These are phyloP conservation scores for Latheticus oryzae DNA, from an alignment of 2,888 invertebrate genomes.

Conservation along the genomic window DNA sequence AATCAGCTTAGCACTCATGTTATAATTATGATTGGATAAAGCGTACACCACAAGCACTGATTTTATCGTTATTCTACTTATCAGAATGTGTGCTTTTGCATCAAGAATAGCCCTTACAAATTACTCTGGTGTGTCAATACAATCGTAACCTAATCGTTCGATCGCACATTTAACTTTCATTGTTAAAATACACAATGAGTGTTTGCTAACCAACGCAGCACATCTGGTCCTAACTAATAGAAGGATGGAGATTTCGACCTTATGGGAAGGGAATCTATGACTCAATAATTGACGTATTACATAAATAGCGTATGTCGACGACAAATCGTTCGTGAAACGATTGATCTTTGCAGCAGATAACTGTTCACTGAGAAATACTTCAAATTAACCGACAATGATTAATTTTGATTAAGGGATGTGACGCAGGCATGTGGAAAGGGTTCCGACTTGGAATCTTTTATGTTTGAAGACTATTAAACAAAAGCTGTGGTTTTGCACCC, in stretches of 20 bases:
- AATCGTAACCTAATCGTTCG: conserved; percentile 64
- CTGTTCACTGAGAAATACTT: conserved; percentile 57
- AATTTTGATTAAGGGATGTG: too few relatives aligned
- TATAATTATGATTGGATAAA: conserved; percentile 55
- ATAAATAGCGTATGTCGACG: conserved; percentile 61
- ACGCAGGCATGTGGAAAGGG: too few relatives aligned
- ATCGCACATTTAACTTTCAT: conserved; percentile 66
- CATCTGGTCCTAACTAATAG: conserved; percentile 61
- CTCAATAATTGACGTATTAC: conserved; percentile 60
- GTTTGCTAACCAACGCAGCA: conserved; percentile 63
- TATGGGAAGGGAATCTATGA: conserved; percentile 48
- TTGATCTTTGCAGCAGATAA: conserved; percentile 61
- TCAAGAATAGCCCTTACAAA: conserved; percentile 62
- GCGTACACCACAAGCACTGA: conserved; percentile 57
- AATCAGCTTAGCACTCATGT: conserved; percentile 58
- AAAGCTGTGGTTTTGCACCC: too few relatives aligned
- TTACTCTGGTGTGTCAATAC: conserved; percentile 64
- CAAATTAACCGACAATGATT: conserved; percentile 26
- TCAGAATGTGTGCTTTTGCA: conserved; percentile 45
- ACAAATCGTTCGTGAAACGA: conserved; percentile 63
- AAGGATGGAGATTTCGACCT: conserved; percentile 47
- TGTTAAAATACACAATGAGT: conserved; percentile 63
- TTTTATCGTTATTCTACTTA: conserved; percentile 57
- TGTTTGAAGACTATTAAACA: too few relatives aligned
- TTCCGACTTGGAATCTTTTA: too few relatives aligned